phyloP scores from a whole-genome alignment of 2,113 vertebrate species.

The Burhinus bistriatus region DNA sequence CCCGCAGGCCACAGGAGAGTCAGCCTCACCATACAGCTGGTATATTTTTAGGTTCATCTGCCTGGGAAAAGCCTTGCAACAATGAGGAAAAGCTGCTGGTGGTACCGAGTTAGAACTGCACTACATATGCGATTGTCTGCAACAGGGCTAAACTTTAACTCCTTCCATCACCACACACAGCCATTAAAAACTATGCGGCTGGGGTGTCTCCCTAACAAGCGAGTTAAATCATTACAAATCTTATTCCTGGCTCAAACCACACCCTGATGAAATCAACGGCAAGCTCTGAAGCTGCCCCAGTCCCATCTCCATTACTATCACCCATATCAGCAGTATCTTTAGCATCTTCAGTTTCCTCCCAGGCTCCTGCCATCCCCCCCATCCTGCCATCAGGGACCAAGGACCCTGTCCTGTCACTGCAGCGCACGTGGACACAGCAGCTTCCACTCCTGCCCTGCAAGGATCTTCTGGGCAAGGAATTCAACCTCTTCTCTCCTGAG shows the following conservation, averaged over 20 bases:
- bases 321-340: not conserved
- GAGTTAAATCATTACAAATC: not conserved
- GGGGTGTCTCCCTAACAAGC: not conserved
- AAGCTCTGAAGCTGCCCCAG: not conserved
- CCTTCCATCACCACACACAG: not conserved
- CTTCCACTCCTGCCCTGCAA: not conserved
- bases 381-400: not conserved
- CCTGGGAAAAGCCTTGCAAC: slow-evolving; percentile 45
- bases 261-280: slow-evolving; percentile 1
- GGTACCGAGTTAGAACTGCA: not conserved
- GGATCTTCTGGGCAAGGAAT: not conserved
- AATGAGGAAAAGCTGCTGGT: slow-evolving; percentile 25
- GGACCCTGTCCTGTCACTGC: not conserved
- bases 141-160: slow-evolving; percentile 39
- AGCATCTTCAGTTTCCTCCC: not conserved
- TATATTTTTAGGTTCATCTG: slow-evolving; percentile 51
- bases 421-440: rapidly evolving
- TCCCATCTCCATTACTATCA: not conserved
- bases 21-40: not conserved
- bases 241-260: not conserved
- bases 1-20: slow-evolving; percentile 2
- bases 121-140: not conserved
- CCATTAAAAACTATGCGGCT: not conserved
- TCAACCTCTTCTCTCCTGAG: not conserved
- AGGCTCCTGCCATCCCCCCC: not conserved